Percentiles rank a stretch among this genome's conserved stretches.
Conservation (phyloP, 2,797 vertebrate species). For the Micropoecilia bifurca region DNA sequence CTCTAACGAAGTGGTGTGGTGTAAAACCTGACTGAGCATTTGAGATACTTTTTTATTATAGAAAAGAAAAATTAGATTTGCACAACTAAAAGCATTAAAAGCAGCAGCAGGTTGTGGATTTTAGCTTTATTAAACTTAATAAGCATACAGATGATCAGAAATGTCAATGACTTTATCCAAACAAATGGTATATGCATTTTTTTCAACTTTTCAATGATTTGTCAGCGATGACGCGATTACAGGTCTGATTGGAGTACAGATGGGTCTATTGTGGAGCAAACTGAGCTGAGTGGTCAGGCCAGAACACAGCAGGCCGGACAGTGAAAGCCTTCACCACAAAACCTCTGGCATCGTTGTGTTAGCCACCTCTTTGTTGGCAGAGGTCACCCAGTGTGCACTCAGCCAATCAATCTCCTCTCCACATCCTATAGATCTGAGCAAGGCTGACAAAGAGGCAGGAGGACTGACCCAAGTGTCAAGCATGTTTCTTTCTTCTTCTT, state of each 20-base stretch:
- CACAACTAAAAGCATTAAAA: neutral
- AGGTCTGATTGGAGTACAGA: conserved; percentile 22
- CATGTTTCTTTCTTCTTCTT: conserved; percentile 4
- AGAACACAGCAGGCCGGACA: conserved; percentile 18
- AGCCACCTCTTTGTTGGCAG: conserved; percentile 46
- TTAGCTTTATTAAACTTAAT: neutral
- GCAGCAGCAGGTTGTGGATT: neutral
- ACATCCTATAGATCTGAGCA: conserved; percentile 15
- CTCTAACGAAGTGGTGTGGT: neutral
- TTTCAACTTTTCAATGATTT: conserved; percentile 33
- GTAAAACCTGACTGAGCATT: neutral
- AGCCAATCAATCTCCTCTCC: conserved; percentile 65
- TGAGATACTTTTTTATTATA: neutral
- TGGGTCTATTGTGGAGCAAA: conserved; percentile 23
- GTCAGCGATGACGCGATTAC: conserved; percentile 38
- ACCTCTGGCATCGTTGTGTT: conserved; percentile 21
- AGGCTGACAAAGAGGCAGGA: conserved; percentile 37
- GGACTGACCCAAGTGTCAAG: conserved; percentile 26
- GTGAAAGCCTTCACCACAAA: conserved; percentile 23
- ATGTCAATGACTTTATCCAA: neutral
- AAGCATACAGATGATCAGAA: neutral
- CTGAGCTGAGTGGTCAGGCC: conserved; percentile 3
- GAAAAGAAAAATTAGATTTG: neutral
- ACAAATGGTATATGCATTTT: conserved; percentile 31
- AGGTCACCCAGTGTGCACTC: conserved; percentile 50